Conservation (phyloP, 2,888 invertebrate species). For the Phalangium opilio region DNA sequence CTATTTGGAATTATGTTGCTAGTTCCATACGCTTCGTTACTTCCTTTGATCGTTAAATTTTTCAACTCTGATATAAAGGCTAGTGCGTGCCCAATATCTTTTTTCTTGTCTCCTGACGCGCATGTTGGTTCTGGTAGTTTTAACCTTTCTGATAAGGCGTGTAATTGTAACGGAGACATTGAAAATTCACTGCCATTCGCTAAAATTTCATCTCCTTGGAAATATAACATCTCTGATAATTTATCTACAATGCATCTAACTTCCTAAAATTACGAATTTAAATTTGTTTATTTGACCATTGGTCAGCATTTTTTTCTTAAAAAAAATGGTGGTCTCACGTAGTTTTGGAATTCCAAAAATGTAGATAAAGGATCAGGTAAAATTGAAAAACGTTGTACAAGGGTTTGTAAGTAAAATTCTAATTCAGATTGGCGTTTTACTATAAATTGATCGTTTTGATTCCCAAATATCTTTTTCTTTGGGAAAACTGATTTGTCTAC, state of each 20-base stretch:
- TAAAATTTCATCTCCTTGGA: conserved; percentile 48
- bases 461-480: conserved; percentile 82
- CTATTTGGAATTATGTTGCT: conserved; percentile 72
- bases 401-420: conserved; percentile 57
- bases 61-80: conserved; percentile 58
- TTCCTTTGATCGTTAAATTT: conserved; percentile 50
- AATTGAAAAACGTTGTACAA: conserved; percentile 47
- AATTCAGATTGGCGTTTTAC: conserved; percentile 64
- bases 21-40: conserved; percentile 48
- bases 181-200: conserved; percentile 37
- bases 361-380: conserved; percentile 65
- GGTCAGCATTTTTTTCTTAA: neutral
- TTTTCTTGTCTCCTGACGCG: conserved; percentile 59
- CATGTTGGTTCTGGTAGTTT: conserved; percentile 67
- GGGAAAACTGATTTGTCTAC: conserved; percentile 72
- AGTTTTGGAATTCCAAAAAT: conserved; percentile 74
- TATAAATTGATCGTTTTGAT: conserved; percentile 72
- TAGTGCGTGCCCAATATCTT: conserved; percentile 76
- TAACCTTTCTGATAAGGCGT: conserved; percentile 75
- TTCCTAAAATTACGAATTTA: conserved; percentile 37
- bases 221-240: conserved; percentile 51
- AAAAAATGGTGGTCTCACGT: conserved; percentile 40
- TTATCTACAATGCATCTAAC: conserved; percentile 69
- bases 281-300: neutral
- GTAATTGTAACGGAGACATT: conserved; percentile 65